Conservation (phyloP, 2,113 vertebrate species). For the Ciconia maguari region DNA sequence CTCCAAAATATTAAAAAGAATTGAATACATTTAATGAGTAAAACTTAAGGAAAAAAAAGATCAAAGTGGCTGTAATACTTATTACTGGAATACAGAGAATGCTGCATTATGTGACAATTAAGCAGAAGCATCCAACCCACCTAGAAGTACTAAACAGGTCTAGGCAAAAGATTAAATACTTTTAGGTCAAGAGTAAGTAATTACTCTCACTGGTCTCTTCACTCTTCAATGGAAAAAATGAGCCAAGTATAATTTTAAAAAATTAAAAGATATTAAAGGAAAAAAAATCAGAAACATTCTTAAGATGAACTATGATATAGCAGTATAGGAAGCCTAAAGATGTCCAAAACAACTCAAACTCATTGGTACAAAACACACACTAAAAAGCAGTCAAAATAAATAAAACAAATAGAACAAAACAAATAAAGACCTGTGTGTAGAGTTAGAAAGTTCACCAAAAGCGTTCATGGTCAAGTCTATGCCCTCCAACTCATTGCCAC, state of each 20-base stretch:
- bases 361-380: neutral
- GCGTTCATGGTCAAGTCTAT: neutral
- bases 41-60: neutral
- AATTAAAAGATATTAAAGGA: neutral
- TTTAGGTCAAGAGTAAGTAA: neutral
- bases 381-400: neutral
- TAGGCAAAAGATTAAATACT: neutral
- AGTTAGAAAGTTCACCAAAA: neutral
- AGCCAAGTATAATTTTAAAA: neutral
- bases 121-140: neutral
- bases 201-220: neutral
- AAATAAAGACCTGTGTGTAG: neutral
- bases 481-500: neutral
- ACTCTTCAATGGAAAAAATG: neutral
- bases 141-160: neutral
- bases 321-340: neutral
- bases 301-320: neutral
- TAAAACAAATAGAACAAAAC: neutral
- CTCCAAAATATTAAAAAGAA: neutral
- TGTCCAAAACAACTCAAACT: neutral
- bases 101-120: neutral
- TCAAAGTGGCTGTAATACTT: neutral
- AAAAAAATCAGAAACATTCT: neutral
- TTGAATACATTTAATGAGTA: neutral
- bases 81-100: neutral